phyloP scores from a whole-genome alignment of 2,888 invertebrate species.

The Sclerodermus sp. region DNA sequence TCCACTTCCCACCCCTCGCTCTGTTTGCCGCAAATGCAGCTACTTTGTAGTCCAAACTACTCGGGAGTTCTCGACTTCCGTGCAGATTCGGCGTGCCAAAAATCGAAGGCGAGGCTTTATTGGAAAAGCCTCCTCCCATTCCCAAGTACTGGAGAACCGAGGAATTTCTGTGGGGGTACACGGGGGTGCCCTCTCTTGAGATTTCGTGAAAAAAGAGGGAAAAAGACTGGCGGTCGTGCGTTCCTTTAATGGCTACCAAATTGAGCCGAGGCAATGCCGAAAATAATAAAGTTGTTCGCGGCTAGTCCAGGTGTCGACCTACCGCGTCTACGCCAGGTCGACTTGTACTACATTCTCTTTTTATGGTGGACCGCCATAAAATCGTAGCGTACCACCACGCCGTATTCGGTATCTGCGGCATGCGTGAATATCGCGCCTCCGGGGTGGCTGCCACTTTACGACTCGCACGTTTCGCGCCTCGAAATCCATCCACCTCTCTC shows the following conservation, averaged over 20 bases:
- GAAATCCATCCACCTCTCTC: constrained; percentile 13
- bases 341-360: constrained; percentile 16
- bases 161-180: too few species aligned
- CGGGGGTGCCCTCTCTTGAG: too few species aligned
- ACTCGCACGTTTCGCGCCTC: constrained; percentile 13
- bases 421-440: constrained; percentile 43
- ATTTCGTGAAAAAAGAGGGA: constrained; percentile 11
- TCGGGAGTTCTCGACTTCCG: too few species aligned
- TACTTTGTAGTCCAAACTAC: too few species aligned
- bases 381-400: constrained; percentile 26
- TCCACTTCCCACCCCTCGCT: constrained; percentile 6
- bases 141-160: too few species aligned
- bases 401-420: constrained; percentile 42
- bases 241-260: constrained; percentile 19
- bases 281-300: constrained; percentile 5
- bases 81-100: too few species aligned
- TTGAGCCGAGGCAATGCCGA: constrained; percentile 18
- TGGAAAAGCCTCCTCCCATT: too few species aligned
- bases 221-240: constrained; percentile 12
- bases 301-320: constrained; percentile 5
- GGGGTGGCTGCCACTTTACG: constrained; percentile 24
- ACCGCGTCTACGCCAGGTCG: constrained; percentile 18
- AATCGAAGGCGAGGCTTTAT: too few species aligned
- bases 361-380: constrained; percentile 42
- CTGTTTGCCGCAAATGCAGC: too few species aligned